These are phyloP conservation scores for Crocodylus rhombifer DNA, from an alignment of 2,797 vertebrate species.

Conservation along the genomic window DNA sequence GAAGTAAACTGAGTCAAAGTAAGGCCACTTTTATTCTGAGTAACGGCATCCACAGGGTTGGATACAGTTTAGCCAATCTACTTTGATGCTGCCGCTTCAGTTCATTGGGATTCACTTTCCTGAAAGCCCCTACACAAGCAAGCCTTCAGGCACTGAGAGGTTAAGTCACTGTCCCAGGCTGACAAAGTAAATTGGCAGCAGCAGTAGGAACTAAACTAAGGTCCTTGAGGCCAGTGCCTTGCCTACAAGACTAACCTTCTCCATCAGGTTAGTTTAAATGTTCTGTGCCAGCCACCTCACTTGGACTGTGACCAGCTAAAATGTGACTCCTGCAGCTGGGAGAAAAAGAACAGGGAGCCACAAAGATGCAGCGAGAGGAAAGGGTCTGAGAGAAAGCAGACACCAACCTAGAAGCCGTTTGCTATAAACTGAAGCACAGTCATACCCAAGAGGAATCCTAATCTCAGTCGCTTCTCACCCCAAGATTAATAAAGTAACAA, in stretches of 20 bases:
- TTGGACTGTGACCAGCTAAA: not conserved
- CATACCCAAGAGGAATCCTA: no score
- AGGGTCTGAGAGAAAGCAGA: not conserved
- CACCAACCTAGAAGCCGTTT: not conserved
- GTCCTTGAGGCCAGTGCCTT: not conserved
- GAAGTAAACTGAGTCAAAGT: not conserved
- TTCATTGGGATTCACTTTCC: not conserved
- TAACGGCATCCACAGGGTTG: not conserved
- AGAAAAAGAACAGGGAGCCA: not conserved
- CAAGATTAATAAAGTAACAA: not conserved
- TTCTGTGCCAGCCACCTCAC: not conserved
- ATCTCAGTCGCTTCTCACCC: not conserved
- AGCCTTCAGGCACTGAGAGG: not conserved
- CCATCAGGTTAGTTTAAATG: not conserved
- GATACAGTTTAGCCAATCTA: not conserved
- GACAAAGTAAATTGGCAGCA: not conserved
- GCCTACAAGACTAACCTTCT: not conserved
- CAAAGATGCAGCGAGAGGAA: fast-evolving
- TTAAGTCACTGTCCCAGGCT: not conserved
- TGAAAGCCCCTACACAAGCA: fast-evolving
- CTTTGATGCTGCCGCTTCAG: not conserved
- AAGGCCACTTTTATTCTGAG: not conserved
- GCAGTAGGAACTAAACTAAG: fast-evolving
- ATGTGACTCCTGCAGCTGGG: not conserved
- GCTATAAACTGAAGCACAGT: fast-evolving